Base-by-base conservation (phyloP, 2,888 invertebrate genomes). In the Sisyra nigra region DNA sequence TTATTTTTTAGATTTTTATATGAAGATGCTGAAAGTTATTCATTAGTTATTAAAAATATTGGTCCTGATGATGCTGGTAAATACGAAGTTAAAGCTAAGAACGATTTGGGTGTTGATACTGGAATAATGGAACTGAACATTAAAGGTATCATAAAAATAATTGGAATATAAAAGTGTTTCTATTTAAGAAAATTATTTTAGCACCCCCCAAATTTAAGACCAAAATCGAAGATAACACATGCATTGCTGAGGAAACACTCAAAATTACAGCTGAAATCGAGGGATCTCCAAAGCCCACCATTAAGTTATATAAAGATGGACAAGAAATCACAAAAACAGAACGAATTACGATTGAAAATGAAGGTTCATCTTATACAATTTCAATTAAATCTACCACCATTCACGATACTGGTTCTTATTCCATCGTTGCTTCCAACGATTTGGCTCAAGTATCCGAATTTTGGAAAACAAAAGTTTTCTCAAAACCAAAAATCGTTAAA, bases 381-480 rank as follows among this genome's bases (percentile, higher is more conserved):
- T 68, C 74, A 38, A 79, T 88, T 44, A 75, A 78, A 48, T 74
- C 78, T 39, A 71, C 83, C 33, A 74, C 71, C 53, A 68, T 83
- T 40, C 80, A 80, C 2, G 92, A 94, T 56, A 70, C 80, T 10
- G 94, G 92, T 2, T 83, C 86, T 1, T 94, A 88, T 60, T 88
- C 89, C 0, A 74, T 91, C 3, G 77, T 83, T 1, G 89, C 86
- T 1, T 76, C 78, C 45, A 92, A 91, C 55, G 86, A 88, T 52
- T 69, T 91, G 50, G 87, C 85, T 54, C 89, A 92, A 62, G 85
- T 88, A 46, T 87, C 91, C 0, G 87, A 92, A 57, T 86, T 87
- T 61, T 91, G 88, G 76, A 83, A 84, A 54, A 74, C 91, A 55
- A 77, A 81, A 32, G 86, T 93, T 41, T 79, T 81, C 54, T 81